Conservation (phyloP, 2,113 vertebrate species). For the Macrotis lagotis region DNA sequence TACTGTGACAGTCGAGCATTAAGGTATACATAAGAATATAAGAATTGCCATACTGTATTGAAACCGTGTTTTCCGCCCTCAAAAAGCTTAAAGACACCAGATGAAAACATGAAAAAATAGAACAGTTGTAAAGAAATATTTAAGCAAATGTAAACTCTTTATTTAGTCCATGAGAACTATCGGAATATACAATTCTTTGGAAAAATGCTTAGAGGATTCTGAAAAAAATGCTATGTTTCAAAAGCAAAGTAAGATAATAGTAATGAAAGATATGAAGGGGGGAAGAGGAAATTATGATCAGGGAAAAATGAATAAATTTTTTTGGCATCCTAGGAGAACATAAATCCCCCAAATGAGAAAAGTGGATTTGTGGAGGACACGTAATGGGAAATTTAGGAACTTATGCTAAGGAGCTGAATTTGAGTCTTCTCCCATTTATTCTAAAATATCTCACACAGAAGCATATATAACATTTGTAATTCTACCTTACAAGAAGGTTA, state of each 20-base stretch:
- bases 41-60: neutral
- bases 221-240: neutral
- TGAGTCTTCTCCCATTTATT: neutral
- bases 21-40: neutral
- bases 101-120: neutral
- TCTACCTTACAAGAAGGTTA: neutral
- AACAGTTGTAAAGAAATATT: neutral
- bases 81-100: neutral
- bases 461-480: neutral
- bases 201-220: neutral
- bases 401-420: neutral
- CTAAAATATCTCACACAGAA: neutral
- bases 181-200: neutral
- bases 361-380: neutral
- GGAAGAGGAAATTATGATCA: neutral
- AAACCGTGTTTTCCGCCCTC: neutral
- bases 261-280: neutral
- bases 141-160: neutral
- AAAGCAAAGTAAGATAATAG: neutral
- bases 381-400: neutral
- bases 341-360: neutral
- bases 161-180: neutral
- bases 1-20: neutral
- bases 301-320: neutral
- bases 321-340: neutral